These are phyloP conservation scores for Centruroides vittatus DNA, from an alignment of 1,140 invertebrate genomes.

Conservation along the genomic window DNA sequence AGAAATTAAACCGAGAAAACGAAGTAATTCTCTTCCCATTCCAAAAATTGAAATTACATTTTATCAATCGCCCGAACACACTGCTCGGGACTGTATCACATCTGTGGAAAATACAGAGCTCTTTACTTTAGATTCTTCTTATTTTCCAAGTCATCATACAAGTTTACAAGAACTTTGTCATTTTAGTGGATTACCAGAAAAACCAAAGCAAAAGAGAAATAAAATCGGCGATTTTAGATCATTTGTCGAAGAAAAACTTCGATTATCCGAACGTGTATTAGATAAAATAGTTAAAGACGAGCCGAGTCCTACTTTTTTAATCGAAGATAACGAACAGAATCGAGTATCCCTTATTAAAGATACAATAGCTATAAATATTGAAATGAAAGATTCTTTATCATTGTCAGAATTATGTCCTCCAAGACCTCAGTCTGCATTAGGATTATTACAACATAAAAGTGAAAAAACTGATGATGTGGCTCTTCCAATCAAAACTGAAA, in stretches of 20 bases:
- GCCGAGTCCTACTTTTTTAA: not conserved
- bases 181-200: conserved; percentile 45
- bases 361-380: conserved; percentile 21
- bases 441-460: conserved; percentile 33
- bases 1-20: conserved; percentile 13
- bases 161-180: conserved; percentile 30
- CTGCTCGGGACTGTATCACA: conserved; percentile 13
- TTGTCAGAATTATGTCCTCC: conserved; percentile 36
- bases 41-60: conserved; percentile 80
- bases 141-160: conserved; percentile 31
- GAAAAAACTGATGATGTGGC: conserved; percentile 8
- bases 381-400: conserved; percentile 43
- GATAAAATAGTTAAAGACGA: conserved; percentile 65
- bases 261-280: conserved; percentile 75
- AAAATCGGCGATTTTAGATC: conserved; percentile 74
- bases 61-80: conserved; percentile 39
- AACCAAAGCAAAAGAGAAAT: conserved; percentile 56
- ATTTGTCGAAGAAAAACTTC: conserved; percentile 77
- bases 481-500: conserved; percentile 13
- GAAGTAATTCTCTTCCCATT: conserved; percentile 84
- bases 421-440: conserved; percentile 46
- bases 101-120: conserved; percentile 13
- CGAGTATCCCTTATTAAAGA: not conserved
- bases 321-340: too few relatives aligned
- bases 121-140: conserved; percentile 32